These are phyloP conservation scores for Channa maculata DNA, from an alignment of 2,113 vertebrate species.

Conservation along the genomic window DNA sequence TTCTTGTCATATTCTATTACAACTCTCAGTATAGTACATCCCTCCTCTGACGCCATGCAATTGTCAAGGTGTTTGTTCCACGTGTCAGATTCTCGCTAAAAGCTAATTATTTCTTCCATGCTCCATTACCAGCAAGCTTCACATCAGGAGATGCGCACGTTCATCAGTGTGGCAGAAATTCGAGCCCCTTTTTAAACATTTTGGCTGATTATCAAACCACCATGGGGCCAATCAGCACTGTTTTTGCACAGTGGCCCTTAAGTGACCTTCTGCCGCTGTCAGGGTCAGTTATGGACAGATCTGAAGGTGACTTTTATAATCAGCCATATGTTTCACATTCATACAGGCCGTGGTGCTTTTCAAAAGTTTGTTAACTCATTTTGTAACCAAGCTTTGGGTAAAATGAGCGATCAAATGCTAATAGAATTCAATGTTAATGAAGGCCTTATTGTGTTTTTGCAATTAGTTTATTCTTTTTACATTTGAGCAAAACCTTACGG, in stretches of 20 bases:
- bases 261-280: slow-evolving; percentile 10
- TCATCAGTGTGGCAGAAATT: slow-evolving; percentile 34
- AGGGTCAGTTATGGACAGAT: neutral
- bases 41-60: slow-evolving; percentile 19
- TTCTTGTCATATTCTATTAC: slow-evolving; percentile 36
- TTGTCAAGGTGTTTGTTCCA: slow-evolving; percentile 74
- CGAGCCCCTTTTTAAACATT: slow-evolving; percentile 18
- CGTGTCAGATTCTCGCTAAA: slow-evolving; percentile 58
- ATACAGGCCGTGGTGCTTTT: neutral
- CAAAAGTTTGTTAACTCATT: too few relatives aligned
- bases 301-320: neutral
- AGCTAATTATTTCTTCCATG: slow-evolving; percentile 62
- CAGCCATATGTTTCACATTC: neutral
- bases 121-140: slow-evolving; percentile 49
- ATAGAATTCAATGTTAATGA: too few relatives aligned
- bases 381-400: too few relatives aligned
- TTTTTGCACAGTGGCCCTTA: neutral
- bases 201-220: slow-evolving; percentile 26
- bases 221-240: slow-evolving; percentile 5
- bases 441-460: too few relatives aligned
- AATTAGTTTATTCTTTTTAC: too few relatives aligned
- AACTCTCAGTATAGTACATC: slow-evolving; percentile 8
- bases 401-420: too few relatives aligned
- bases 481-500: neutral
- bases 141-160: slow-evolving; percentile 41